Evolutionary conservation across 2,888 invertebrate genomes (phyloP).

Genomic region (Nasonia oneida): DNA sequence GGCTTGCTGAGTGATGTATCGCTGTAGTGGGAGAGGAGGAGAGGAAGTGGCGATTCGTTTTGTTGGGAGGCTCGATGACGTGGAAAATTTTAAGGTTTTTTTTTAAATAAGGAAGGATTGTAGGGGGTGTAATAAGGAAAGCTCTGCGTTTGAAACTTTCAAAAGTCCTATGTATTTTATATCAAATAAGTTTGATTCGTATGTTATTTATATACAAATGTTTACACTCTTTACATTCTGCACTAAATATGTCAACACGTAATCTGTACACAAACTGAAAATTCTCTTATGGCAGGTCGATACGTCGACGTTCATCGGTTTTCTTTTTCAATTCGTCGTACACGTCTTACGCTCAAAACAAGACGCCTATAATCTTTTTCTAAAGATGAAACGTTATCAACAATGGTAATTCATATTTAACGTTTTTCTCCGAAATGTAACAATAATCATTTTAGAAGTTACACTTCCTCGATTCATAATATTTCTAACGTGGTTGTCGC

Average conservation of each 20-base stretch:
- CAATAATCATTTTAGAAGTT: slow-evolving; percentile 34
- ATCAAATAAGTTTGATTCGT: slow-evolving; percentile 60
- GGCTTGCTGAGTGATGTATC: background rate
- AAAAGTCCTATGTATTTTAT: slow-evolving; percentile 72
- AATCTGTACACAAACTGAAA: slow-evolving; percentile 24
- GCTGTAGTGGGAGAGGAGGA: background rate
- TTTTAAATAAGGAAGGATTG: background rate
- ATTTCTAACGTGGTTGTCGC: background rate
- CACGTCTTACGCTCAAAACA: slow-evolving; percentile 19
- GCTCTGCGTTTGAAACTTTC: slow-evolving; percentile 61
- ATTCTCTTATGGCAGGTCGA: slow-evolving; percentile 13
- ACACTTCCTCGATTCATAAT: slow-evolving; percentile 9
- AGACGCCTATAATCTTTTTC: background rate
- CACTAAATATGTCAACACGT: slow-evolving; percentile 43
- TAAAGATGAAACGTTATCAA: background rate
- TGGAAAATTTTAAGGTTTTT: background rate
- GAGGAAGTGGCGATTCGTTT: background rate
- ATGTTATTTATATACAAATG: slow-evolving; percentile 72
- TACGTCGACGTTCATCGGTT: background rate
- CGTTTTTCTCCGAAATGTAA: slow-evolving; percentile 22
- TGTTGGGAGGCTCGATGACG: background rate
- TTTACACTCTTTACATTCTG: slow-evolving; percentile 71
- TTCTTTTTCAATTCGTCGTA: background rate
- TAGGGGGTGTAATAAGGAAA: background rate
- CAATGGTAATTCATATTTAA: slow-evolving; percentile 31